Percentiles rank a stretch among this genome's conserved stretches.
Evolutionary conservation across 2,888 invertebrate species (phyloP).

Genomic region (Tinea semifulvella): DNA sequence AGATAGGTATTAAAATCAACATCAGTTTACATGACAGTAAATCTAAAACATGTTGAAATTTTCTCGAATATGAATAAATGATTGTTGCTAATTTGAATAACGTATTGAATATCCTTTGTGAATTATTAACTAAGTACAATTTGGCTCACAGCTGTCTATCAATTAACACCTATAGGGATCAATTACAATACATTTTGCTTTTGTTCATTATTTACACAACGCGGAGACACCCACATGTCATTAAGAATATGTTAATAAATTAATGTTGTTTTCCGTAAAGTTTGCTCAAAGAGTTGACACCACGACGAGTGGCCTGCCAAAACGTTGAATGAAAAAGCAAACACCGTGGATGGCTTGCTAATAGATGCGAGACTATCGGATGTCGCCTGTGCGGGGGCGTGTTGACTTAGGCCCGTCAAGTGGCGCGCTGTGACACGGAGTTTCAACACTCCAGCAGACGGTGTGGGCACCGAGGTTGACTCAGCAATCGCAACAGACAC

Average conservation of each 20-base stretch:
- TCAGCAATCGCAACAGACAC: constrained; percentile 13
- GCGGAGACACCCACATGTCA: background rate
- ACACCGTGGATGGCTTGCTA: constrained; percentile 11
- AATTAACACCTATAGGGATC: background rate
- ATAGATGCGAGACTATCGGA: constrained; percentile 10
- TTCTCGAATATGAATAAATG: constrained; percentile 5
- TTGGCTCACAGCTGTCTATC: background rate
- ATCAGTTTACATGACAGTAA: constrained; percentile 9
- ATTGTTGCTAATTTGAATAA: constrained; percentile 7
- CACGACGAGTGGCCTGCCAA: constrained; percentile 2
- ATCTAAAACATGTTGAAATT: constrained; percentile 3
- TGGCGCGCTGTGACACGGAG: constrained; percentile 25
- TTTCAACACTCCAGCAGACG: constrained; percentile 16
- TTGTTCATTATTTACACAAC: background rate
- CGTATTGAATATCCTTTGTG: constrained; percentile 4
- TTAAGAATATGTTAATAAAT: background rate
- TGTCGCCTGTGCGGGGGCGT: constrained; percentile 31
- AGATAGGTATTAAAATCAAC: background rate
- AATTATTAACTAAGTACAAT: constrained; percentile 10
- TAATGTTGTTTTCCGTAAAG: constrained; percentile 2
- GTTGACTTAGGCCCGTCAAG: constrained; percentile 44
- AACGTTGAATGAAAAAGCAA: constrained; percentile 7
- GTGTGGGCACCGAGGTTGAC: constrained; percentile 12
- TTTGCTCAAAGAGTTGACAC: constrained; percentile 5
- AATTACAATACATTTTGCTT: background rate